These are phyloP conservation scores for Cottoperca gobio DNA, from an alignment of 2,797 vertebrate species.

Conservation along the genomic window DNA sequence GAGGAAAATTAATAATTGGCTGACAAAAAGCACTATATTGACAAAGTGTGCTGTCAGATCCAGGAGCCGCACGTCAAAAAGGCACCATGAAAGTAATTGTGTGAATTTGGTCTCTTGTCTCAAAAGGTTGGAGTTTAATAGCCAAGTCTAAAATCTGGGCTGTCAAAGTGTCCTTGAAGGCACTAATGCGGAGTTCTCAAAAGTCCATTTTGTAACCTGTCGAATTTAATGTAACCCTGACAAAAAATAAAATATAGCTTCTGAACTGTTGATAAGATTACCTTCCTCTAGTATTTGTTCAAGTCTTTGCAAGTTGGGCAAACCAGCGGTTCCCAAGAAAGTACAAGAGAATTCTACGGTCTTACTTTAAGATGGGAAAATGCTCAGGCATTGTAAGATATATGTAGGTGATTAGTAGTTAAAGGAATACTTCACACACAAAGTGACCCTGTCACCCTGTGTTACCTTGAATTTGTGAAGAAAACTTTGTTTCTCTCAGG, in stretches of 20 bases:
- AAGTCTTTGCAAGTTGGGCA: neutral
- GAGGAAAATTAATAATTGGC: conserved; percentile 22
- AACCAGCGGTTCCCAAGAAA: neutral
- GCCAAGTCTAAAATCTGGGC: neutral
- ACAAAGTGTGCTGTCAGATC: conserved; percentile 33
- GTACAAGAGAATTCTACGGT: neutral
- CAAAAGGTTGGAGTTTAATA: neutral
- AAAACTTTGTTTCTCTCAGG: too few species aligned
- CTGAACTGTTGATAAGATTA: neutral
- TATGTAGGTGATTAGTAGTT: neutral
- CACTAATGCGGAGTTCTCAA: neutral
- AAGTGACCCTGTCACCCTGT: too few species aligned
- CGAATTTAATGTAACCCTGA: neutral
- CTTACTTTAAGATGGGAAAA: neutral
- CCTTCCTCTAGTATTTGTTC: neutral
- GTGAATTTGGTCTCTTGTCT: neutral
- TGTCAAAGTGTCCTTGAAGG: neutral
- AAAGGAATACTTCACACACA: neutral
- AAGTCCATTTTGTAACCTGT: neutral
- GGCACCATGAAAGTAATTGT: neutral
- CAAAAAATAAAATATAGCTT: neutral
- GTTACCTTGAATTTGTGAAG: too few species aligned
- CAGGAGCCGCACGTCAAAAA: conserved; percentile 4
- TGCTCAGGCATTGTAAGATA: neutral
- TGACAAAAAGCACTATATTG: conserved; percentile 18